Evolutionary conservation across 2,888 invertebrate species (phyloP).

Genomic region (Vandiemenella viatica): DNA sequence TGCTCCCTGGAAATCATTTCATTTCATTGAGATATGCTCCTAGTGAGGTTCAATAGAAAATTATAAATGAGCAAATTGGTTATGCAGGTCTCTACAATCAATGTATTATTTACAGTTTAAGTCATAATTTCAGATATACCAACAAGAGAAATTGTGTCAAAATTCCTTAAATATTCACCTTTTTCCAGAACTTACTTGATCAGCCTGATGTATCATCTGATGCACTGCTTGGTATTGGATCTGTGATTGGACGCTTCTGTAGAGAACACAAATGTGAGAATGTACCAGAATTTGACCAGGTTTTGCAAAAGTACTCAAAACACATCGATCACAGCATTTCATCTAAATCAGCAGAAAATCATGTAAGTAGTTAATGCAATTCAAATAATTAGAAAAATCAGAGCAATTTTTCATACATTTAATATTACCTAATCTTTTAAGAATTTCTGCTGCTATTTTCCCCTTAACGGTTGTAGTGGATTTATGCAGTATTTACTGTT

Average conservation of each 20-base stretch:
- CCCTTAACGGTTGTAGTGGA: no score
- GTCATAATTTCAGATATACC: no score
- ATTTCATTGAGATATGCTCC: no score
- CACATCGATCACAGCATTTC: slow-evolving; percentile 36
- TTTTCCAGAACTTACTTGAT: slow-evolving; percentile 40
- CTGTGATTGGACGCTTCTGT: slow-evolving; percentile 55
- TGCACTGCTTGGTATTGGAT: slow-evolving; percentile 58
- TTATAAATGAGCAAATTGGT: neutral
- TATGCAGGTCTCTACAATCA: neutral
- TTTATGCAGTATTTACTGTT: no score
- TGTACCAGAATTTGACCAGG: slow-evolving; percentile 43
- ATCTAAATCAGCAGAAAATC: slow-evolving; percentile 49
- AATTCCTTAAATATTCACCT: neutral
- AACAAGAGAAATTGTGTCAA: no score
- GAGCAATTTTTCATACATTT: neutral
- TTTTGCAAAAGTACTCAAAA: slow-evolving; percentile 42
- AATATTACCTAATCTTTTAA: no score
- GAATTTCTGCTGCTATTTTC: no score
- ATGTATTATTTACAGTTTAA: no score
- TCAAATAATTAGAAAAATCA: no score
- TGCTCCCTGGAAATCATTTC: no score
- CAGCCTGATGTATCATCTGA: slow-evolving; percentile 44
- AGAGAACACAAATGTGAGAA: slow-evolving; percentile 46
- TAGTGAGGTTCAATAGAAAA: no score
- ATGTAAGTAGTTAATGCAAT: no score